A percentile compares a stretch with the other conserved stretches of the same genome.
Evolutionary conservation across 2,113 vertebrate species (phyloP).

Genomic region (Sterna hirundo): DNA sequence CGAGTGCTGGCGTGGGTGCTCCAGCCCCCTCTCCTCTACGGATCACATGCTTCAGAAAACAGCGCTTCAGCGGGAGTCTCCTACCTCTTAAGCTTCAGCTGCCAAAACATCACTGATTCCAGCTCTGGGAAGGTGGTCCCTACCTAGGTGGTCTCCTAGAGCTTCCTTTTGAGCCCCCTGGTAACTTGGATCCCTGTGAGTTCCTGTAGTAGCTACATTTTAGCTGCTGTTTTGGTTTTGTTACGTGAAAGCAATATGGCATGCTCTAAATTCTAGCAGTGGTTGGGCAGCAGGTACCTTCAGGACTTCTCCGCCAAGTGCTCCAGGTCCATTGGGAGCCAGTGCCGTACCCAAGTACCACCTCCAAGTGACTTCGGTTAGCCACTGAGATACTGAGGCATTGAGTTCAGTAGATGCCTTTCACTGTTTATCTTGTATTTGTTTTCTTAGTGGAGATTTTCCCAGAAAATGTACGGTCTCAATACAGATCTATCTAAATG

Average conservation of each 20-base stretch:
- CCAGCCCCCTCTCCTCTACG: neutral
- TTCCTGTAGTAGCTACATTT: neutral
- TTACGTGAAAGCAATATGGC: neutral
- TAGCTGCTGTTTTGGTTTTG: neutral
- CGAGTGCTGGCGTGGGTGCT: neutral
- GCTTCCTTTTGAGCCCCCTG: no score
- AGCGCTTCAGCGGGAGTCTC: no score
- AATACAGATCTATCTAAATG: neutral
- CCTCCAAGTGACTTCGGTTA: neutral
- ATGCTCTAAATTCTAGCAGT: neutral
- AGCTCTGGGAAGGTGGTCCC: neutral
- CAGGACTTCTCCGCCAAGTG: neutral
- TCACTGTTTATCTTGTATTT: neutral
- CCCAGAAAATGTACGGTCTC: neutral
- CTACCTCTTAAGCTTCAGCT: neutral
- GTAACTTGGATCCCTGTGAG: neutral
- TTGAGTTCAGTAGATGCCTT: neutral
- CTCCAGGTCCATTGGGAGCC: neutral
- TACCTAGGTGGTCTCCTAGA: neutral
- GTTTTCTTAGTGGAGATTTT: neutral
- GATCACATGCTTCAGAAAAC: neutral
- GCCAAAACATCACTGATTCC: neutral
- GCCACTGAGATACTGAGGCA: neutral
- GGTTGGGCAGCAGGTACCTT: neutral
- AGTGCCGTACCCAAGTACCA: neutral